Evolutionary conservation across 2,113 vertebrate genomes (phyloP).

Genomic region (Psittacus erithacus): DNA sequence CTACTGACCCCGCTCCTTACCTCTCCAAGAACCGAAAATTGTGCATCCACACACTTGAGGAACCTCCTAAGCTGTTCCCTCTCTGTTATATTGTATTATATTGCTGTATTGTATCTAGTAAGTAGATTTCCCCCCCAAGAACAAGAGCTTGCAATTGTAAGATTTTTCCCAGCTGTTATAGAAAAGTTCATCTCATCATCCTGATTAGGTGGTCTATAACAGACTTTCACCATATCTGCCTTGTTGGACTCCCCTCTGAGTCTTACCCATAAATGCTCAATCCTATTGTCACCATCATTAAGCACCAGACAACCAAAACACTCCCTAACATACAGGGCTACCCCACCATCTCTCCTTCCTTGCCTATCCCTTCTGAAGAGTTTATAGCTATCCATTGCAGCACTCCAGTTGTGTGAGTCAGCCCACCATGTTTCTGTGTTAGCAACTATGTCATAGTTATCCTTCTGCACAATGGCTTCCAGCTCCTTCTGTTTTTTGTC

Average conservation of each 20-base stretch:
- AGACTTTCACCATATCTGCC: neutral
- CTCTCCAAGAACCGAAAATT: neutral
- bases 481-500: neutral
- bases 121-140: neutral
- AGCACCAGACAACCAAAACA: neutral
- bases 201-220: neutral
- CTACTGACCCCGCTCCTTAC: neutral
- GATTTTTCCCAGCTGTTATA: neutral
- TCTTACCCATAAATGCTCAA: neutral
- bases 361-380: neutral
- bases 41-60: neutral
- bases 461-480: neutral
- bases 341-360: neutral
- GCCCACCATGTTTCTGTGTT: neutral
- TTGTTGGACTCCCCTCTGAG: neutral
- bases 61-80: neutral
- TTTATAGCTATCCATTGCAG: neutral
- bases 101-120: neutral
- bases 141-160: neutral
- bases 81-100: neutral
- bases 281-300: neutral
- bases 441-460: fast-evolving
- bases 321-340: neutral
- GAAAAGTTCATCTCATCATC: neutral
- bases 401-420: neutral